A percentile compares a stretch with the other conserved stretches of the same genome.
Evolutionary conservation across 2,888 invertebrate genomes (phyloP).

Genomic region (Drosophila emarginata): DNA sequence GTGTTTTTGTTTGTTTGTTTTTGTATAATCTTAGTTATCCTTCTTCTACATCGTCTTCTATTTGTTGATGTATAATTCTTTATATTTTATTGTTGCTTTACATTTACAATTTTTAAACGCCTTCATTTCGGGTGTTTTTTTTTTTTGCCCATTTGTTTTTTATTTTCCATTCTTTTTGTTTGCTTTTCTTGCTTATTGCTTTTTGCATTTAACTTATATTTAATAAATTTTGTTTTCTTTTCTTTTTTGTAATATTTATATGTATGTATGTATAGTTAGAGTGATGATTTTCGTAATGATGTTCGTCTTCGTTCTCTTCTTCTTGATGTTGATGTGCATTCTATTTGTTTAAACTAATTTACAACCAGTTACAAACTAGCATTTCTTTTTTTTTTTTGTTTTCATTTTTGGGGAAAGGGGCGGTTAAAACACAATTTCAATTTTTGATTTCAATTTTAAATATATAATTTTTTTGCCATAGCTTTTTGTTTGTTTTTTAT

Average conservation of each 20-base stretch:
- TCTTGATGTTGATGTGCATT: conserved; percentile 36
- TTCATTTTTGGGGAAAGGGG: background rate
- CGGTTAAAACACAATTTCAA: no score
- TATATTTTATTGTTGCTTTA: conserved; percentile 42
- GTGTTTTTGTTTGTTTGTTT: conserved; percentile 24
- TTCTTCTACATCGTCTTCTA: background rate
- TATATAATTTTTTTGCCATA: no score
- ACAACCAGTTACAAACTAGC: conserved; percentile 68
- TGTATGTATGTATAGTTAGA: conserved; percentile 43
- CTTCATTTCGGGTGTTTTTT: conserved; percentile 20
- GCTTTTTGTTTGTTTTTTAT: no score
- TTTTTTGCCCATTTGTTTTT: conserved; percentile 23
- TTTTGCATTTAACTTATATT: conserved; percentile 52
- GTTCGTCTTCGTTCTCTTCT: conserved; percentile 2
- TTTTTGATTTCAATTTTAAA: no score
- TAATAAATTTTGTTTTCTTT: conserved; percentile 25
- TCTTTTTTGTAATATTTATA: conserved; percentile 4
- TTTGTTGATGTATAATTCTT: conserved; percentile 31
- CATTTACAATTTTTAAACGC: conserved; percentile 46
- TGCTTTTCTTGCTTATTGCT: conserved; percentile 65
- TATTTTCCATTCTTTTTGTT: conserved; percentile 7
- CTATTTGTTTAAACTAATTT: conserved; percentile 49
- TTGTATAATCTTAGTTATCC: conserved; percentile 53
- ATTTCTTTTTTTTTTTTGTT: conserved; percentile 23
- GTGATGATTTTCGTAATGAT: conserved; percentile 31